Conservation (phyloP, 2,797 vertebrate genomes). For the Cryptoblepharus egeriae region DNA sequence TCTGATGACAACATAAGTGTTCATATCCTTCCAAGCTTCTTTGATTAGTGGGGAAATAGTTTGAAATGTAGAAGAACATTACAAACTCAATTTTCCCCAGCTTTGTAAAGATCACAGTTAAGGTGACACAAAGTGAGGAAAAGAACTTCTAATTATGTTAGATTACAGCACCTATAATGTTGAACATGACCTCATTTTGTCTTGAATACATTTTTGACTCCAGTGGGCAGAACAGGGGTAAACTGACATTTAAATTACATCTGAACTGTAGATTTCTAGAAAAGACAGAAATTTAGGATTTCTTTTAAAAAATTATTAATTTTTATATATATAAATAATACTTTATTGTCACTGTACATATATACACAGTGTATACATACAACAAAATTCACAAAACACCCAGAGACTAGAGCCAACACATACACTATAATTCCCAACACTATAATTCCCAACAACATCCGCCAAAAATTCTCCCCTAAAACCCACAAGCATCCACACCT, state of each 20-base stretch:
- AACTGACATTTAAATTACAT: conserved; percentile 34
- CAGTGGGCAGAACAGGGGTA: conserved; percentile 33
- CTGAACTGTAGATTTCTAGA: conserved; percentile 32
- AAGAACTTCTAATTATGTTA: conserved; percentile 56
- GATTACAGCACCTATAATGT: conserved; percentile 62
- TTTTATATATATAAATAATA: too few species aligned
- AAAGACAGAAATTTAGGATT: conserved; percentile 13
- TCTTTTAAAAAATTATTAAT: too few species aligned
- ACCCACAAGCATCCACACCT: too few species aligned
- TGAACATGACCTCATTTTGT: conserved; percentile 58
- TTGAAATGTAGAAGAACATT: conserved; percentile 47
- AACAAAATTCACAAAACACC: too few species aligned
- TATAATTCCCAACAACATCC: too few species aligned
- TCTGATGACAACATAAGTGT: conserved; percentile 51
- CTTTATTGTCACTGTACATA: too few species aligned
- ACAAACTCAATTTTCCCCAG: conserved; percentile 46
- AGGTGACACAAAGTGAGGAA: conserved; percentile 32
- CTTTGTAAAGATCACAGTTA: conserved; percentile 51
- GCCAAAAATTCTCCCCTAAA: too few species aligned
- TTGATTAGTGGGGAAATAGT: conserved; percentile 56
- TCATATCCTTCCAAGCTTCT: conserved; percentile 50
- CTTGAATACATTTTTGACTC: conserved; percentile 44
- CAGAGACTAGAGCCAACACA: too few species aligned
- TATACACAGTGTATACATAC: too few species aligned
- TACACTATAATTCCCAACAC: too few species aligned